A percentile compares a stretch with the other conserved stretches of the same genome.
These are phyloP conservation scores for Panzeria rudis DNA, from an alignment of 2,888 invertebrate genomes.

Conservation along the genomic window DNA sequence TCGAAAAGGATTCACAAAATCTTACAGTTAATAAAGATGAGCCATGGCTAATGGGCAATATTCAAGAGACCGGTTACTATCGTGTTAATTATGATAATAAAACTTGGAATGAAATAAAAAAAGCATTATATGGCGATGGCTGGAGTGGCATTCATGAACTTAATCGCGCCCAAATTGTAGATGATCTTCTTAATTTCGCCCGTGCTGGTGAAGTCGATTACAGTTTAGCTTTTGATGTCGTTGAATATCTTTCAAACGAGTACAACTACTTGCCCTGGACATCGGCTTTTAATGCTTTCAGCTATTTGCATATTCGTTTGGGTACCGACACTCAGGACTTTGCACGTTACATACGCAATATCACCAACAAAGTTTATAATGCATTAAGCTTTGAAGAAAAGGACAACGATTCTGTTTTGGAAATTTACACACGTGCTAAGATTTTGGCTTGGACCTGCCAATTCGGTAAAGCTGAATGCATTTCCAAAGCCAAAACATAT, in stretches of 20 bases:
- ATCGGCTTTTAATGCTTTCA: constrained; percentile 85
- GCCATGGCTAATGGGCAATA: constrained; percentile 80
- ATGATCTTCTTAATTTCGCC: constrained; percentile 91
- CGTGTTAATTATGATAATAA: constrained; percentile 88
- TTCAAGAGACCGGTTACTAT: constrained; percentile 84
- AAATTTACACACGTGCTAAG: constrained; percentile 86
- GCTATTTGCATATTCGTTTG: constrained; percentile 80
- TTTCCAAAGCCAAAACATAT: constrained; percentile 82
- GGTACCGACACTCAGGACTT: constrained; percentile 77
- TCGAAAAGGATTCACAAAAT: constrained; percentile 38
- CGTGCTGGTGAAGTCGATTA: constrained; percentile 87
- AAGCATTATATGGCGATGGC: constrained; percentile 67
- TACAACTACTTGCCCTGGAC: constrained; percentile 91
- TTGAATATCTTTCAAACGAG: constrained; percentile 88
- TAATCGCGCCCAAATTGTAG: constrained; percentile 91
- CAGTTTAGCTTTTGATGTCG: constrained; percentile 86
- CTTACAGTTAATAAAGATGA: constrained; percentile 19
- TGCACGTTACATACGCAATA: constrained; percentile 83
- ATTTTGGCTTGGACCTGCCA: constrained; percentile 88
- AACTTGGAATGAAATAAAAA: constrained; percentile 86
- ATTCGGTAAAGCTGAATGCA: constrained; percentile 86
- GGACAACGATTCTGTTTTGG: constrained; percentile 84
- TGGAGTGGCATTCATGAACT: constrained; percentile 85
- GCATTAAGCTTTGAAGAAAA: constrained; percentile 84
- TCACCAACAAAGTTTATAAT: constrained; percentile 84